Conservation (phyloP, 2,113 vertebrate species). For the Naja naja region DNA sequence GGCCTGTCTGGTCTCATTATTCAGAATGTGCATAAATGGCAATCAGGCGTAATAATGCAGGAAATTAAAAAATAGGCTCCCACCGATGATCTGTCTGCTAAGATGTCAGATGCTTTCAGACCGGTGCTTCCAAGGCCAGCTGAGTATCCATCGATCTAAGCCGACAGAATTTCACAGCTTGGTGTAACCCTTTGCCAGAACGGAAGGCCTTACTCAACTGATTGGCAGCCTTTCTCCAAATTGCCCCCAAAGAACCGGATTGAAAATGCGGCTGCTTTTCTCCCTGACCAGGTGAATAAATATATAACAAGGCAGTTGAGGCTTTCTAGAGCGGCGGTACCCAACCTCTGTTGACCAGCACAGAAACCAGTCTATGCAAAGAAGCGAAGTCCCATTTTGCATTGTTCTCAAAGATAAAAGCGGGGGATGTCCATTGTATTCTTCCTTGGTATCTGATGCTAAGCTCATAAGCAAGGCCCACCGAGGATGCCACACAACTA, state of each 20-base stretch:
- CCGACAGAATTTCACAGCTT: neutral
- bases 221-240: neutral
- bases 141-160: neutral
- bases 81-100: constrained; percentile 4
- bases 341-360: no score
- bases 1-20: constrained; percentile 1
- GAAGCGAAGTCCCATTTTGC: neutral
- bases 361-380: no score
- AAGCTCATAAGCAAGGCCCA: no score
- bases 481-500: neutral
- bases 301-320: neutral
- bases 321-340: neutral
- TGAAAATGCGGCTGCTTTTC: neutral
- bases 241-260: neutral
- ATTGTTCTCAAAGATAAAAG: neutral
- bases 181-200: neutral
- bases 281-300: neutral
- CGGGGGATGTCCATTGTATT: neutral
- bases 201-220: neutral
- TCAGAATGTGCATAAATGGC: neutral
- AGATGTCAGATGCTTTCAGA: neutral
- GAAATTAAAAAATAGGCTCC: constrained; percentile 24
- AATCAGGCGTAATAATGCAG: constrained; percentile 17
- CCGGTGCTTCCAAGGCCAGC: neutral
- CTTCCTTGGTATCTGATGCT: neutral